These are phyloP conservation scores for Holcopasites calliopsidis DNA, from an alignment of 1,140 invertebrate species.

Conservation along the genomic window DNA sequence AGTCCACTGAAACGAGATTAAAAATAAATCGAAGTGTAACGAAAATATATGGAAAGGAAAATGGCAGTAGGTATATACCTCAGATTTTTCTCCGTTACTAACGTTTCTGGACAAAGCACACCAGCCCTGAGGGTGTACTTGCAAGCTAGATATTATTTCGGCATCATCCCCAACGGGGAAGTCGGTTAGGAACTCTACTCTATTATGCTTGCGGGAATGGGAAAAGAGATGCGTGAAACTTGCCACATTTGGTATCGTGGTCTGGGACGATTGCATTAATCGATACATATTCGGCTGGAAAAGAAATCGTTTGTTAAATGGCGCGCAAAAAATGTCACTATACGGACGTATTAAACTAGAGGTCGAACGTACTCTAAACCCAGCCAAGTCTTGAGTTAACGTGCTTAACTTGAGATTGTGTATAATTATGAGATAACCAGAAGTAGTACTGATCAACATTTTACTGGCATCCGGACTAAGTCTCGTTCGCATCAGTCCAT, in stretches of 20 bases:
- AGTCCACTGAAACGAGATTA: conserved; percentile 87
- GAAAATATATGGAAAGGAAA: background rate
- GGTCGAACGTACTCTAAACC: conserved; percentile 86
- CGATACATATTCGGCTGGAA: conserved; percentile 92
- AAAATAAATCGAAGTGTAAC: background rate
- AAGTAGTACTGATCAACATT: conserved; percentile 94
- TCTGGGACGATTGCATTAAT: conserved; percentile 91
- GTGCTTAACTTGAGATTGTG: conserved; percentile 92
- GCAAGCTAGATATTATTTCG: conserved; percentile 92
- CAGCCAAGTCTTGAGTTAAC: conserved; percentile 88
- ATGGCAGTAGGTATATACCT: conserved; percentile 80
- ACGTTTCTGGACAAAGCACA: conserved; percentile 93
- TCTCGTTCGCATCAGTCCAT: conserved; percentile 93
- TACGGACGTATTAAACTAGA: background rate
- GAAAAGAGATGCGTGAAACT: conserved; percentile 91
- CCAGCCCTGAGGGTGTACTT: conserved; percentile 96
- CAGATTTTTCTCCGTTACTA: conserved; percentile 90
- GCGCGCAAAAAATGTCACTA: background rate
- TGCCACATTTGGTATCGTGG: conserved; percentile 88
- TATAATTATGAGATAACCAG: conserved; percentile 93
- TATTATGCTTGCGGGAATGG: conserved; percentile 86
- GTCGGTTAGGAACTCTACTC: conserved; percentile 94
- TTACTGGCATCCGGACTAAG: conserved; percentile 91
- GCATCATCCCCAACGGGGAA: conserved; percentile 93
- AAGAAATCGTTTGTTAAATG: conserved; percentile 7